Percentiles rank a stretch among this genome's conserved stretches.
Evolutionary conservation across 1,140 invertebrate species (phyloP).

Genomic region (Charaxes varanes): DNA sequence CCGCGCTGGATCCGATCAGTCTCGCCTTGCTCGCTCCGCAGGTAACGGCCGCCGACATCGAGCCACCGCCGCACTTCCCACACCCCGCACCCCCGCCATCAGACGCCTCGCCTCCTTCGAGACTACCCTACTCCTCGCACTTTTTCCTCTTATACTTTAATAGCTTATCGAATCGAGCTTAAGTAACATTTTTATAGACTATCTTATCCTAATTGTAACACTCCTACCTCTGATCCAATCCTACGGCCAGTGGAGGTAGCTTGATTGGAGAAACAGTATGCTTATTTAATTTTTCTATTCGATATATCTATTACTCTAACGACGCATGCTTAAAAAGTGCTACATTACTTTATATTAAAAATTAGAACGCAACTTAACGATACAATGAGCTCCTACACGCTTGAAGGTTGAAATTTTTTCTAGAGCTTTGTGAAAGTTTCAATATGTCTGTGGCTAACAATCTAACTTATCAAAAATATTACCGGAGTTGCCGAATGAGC

Average conservation of each 20-base stretch:
- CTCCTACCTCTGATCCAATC: constrained; percentile 12
- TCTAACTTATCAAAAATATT: background rate
- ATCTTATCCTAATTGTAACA: no score
- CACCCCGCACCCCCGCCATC: constrained; percentile 18
- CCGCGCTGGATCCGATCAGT: constrained; percentile 66
- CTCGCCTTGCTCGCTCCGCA: constrained; percentile 69
- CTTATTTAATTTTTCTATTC: constrained; percentile 44
- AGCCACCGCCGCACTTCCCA: constrained; percentile 32
- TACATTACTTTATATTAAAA: constrained; percentile 23
- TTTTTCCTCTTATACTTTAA: constrained; percentile 10
- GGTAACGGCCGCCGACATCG: constrained; percentile 47
- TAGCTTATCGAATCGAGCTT: no score
- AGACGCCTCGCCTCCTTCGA: constrained; percentile 12
- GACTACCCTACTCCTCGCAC: constrained; percentile 4
- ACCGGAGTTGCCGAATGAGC: background rate
- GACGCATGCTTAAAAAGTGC: constrained; percentile 57
- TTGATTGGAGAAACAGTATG: constrained; percentile 38
- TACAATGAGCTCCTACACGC: constrained; percentile 1
- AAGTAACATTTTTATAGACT: no score
- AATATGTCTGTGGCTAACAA: constrained; percentile 1
- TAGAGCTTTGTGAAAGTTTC: background rate
- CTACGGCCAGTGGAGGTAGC: constrained; percentile 22
- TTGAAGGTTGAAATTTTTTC: constrained; percentile 1
- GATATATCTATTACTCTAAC: constrained; percentile 33
- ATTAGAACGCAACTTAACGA: constrained; percentile 7